Evolutionary conservation across 2,113 vertebrate genomes (phyloP).

Genomic region (pig (Sus scrofa)): T2T-Sscrofa CM000826.6:152164001-152164500

Average conservation of each 20-base stretch:
- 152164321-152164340: rapidly evolving
- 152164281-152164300: not conserved
- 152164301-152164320: not conserved
- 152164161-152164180: not conserved
- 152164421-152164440: not conserved
- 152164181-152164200: rapidly evolving
- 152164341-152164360: too few relatives aligned
- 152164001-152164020: not conserved
- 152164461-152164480: too few relatives aligned
- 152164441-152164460: not conserved
- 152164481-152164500: not conserved
- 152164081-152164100: not conserved
- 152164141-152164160: not conserved
- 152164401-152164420: not conserved
- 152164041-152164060: not conserved
- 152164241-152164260: not conserved
- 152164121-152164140: rapidly evolving
- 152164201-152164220: rapidly evolving
- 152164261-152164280: not conserved
- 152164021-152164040: not conserved
- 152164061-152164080: not conserved
- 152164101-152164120: not conserved
- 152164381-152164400: not conserved
- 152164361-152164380: not conserved
- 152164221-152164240: not conserved